Evolutionary conservation across 2,888 invertebrate species (phyloP), one percentile per base, ranked within the genome.

Genomic region (Lepidochrysops patricia): DNA sequence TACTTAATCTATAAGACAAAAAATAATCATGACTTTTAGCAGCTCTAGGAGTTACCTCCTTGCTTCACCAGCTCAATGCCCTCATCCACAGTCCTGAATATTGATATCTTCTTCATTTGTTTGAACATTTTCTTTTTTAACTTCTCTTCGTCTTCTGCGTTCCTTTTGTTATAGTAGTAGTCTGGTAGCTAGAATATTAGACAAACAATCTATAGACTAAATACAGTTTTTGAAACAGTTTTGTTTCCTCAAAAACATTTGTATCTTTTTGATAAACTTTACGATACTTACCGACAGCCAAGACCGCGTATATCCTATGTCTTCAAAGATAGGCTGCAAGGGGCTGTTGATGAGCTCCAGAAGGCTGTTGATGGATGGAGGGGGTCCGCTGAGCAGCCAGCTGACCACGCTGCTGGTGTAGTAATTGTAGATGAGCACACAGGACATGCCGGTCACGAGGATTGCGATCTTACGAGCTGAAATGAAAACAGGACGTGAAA

Each of bases 321-420:
- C 85, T 64, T 91, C 90, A 49, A 80, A 82, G 13, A 89, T 83
- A 34, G 91, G 73, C 49, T 88, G 79, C 5, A 91, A 70, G 0
- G 85, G 79, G 65, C 91, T 91, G 1, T 89, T 86, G 60, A 91
- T 83, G 37, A 43, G 73, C 48, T 88, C 79, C 6, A 91, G 70
- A 0, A 84, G 79, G 65, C 91, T 91, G 0, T 89, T 86, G 60
- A 91, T 83, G 48, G 88, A 82, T 2, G 84, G 81, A 0, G 91
- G 89, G 0, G 88, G 85, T 1, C 84, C 88, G 56, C 82, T 91
- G 32, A 91, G 76, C 3, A 91, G 73, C 73, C 90, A 90, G 57
- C 91, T 91, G 3, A 91, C 91, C 12, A 91, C 90, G 63, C 91
- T 91, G 54, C 91, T 91, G 0, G 91, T 91, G 72, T 91, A 91